These are phyloP conservation scores for Ptilonorhynchus violaceus DNA, from an alignment of 2,113 vertebrate genomes.

Conservation along the genomic window DNA sequence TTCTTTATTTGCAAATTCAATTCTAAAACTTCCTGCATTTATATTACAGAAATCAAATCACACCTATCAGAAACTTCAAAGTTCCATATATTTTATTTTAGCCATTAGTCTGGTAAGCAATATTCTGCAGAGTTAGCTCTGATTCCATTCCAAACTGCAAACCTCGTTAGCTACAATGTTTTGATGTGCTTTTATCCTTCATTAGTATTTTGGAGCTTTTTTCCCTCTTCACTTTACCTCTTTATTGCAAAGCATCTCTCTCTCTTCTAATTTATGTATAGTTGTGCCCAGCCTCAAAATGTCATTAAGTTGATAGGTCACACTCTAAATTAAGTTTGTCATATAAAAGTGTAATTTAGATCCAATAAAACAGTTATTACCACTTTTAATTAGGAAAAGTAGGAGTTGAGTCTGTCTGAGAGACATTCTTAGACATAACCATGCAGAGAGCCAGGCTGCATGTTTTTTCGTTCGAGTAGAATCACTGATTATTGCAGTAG, in stretches of 20 bases:
- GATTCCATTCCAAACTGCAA: neutral
- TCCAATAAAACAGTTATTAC: conserved; percentile 72
- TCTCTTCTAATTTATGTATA: conserved; percentile 53
- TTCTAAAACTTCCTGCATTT: neutral
- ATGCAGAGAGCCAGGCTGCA: neutral
- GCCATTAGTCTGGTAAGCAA: neutral
- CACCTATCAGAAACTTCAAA: neutral
- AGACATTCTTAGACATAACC: conserved; percentile 26
- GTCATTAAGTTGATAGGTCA: conserved; percentile 67
- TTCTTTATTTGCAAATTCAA: neutral
- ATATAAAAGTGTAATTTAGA: conserved; percentile 76
- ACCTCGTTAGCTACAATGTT: neutral
- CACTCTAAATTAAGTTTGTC: conserved; percentile 72
- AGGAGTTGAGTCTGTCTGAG: conserved; percentile 14
- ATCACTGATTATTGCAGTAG: conserved; percentile 29
- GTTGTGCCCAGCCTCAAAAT: conserved; percentile 50
- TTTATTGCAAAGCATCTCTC: conserved; percentile 42
- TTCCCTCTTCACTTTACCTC: neutral
- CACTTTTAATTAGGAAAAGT: conserved; percentile 73
- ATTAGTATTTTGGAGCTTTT: neutral
- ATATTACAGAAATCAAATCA: neutral
- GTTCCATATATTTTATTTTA: neutral
- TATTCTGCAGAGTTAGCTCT: neutral
- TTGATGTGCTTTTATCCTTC: neutral
- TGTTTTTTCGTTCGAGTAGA: conserved; percentile 16